Evolutionary conservation across 2,888 invertebrate species (phyloP).

Genomic region (Sisyra terminalis): DNA sequence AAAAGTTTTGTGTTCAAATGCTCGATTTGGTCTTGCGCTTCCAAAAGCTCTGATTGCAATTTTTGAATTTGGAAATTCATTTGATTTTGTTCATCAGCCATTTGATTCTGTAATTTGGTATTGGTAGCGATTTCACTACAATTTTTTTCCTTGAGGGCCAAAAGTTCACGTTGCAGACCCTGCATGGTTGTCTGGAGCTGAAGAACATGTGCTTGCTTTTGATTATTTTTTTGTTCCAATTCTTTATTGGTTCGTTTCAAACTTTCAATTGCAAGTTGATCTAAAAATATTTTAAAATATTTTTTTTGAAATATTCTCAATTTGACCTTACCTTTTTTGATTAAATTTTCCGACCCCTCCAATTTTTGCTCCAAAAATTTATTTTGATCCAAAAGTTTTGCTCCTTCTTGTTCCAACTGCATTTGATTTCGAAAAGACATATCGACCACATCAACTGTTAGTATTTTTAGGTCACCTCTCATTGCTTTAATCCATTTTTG

Average conservation of each 20-base stretch:
- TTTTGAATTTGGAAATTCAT: slow-evolving; percentile 1
- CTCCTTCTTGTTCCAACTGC: no score
- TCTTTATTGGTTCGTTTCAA: background rate
- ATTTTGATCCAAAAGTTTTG: background rate
- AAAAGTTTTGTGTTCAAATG: background rate
- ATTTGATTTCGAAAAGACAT: no score
- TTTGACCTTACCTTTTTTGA: background rate
- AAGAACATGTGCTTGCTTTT: no score
- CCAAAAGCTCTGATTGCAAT: background rate
- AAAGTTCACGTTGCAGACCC: no score
- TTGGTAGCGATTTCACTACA: background rate
- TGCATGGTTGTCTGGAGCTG: no score
- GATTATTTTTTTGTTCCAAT: background rate
- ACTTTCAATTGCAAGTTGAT: background rate
- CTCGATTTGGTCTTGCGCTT: background rate
- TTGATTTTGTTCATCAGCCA: background rate
- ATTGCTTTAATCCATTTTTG: slow-evolving; percentile 10
- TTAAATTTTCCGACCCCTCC: background rate
- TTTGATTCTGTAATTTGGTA: background rate
- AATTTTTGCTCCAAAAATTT: background rate
- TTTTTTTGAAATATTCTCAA: no score
- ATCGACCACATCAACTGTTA: slow-evolving; percentile 4
- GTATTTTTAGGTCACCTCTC: slow-evolving; percentile 9
- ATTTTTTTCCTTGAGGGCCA: no score
- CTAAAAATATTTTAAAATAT: no score